A percentile compares a stretch with the other conserved stretches of the same genome.
These are phyloP conservation scores for Loripinus fragilis DNA, from an alignment of 2,888 invertebrate genomes.

Conservation along the genomic window DNA sequence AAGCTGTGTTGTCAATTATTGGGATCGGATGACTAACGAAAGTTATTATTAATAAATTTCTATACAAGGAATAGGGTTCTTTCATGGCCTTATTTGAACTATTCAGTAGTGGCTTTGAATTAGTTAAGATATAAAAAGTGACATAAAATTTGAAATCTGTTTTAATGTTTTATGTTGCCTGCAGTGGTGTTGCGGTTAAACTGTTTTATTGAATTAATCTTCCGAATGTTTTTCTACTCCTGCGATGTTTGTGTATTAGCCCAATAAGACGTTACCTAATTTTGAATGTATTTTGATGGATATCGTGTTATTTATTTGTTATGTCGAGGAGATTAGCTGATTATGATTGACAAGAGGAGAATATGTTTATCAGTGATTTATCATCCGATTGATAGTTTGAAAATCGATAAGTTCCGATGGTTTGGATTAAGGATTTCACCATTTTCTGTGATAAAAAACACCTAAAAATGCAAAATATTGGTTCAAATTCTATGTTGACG, in stretches of 20 bases:
- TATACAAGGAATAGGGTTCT: too few species aligned
- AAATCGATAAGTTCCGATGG: not conserved
- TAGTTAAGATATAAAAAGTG: too few species aligned
- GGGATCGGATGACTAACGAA: too few species aligned
- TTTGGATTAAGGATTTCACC: not conserved
- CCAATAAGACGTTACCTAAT: not conserved
- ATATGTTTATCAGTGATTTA: not conserved
- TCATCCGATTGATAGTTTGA: not conserved
- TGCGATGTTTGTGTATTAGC: conserved; percentile 8
- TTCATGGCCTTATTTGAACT: too few species aligned
- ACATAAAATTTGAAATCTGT: too few species aligned
- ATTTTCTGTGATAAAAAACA: too few species aligned
- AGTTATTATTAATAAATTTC: too few species aligned
- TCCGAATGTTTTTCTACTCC: conserved; percentile 2
- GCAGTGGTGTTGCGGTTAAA: not conserved
- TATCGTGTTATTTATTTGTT: conserved; percentile 1
- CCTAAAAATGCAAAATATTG: too few species aligned
- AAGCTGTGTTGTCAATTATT: too few species aligned
- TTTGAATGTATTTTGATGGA: conserved; percentile 6
- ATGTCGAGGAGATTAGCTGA: not conserved
- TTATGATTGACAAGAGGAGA: not conserved
- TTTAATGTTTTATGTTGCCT: too few species aligned
- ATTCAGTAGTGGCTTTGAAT: too few species aligned
- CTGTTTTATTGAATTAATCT: conserved; percentile 13
- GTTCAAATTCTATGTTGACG: not conserved